phyloP scores from a whole-genome alignment of 1,140 invertebrate genomes.

The Coenobita brevimanus region DNA sequence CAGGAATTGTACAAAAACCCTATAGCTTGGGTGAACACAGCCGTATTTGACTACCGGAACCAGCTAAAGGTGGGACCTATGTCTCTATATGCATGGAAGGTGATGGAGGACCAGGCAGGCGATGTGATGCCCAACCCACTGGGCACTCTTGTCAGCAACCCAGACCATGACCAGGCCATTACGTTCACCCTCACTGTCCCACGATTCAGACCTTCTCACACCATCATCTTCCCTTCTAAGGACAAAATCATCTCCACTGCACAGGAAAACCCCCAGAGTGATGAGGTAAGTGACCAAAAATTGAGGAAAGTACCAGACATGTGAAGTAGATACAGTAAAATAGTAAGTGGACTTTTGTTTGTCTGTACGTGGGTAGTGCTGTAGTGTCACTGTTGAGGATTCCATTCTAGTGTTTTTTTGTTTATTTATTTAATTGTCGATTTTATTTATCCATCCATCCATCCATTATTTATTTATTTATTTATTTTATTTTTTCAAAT shows the following conservation, averaged over 20 bases:
- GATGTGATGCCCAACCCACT: conserved; percentile 90
- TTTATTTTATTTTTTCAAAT: no score
- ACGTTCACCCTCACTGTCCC: conserved; percentile 60
- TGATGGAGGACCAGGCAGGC: conserved; percentile 85
- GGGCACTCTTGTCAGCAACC: conserved; percentile 67
- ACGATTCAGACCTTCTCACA: conserved; percentile 22
- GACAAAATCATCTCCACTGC: conserved; percentile 56
- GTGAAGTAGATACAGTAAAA: no score
- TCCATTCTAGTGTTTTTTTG: no score
- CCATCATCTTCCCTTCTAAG: conserved; percentile 60
- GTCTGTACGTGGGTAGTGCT: no score
- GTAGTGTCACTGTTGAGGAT: no score
- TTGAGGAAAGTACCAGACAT: no score
- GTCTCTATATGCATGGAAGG: conserved; percentile 91
- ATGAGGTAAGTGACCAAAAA: conserved; percentile 32
- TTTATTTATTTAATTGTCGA: no score
- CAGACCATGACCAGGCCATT: conserved; percentile 62
- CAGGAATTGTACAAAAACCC: conserved; percentile 85
- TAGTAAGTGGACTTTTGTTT: no score
- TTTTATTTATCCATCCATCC: no score
- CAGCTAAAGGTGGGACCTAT: conserved; percentile 88
- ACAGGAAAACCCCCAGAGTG: conserved; percentile 43
- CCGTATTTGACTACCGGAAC: conserved; percentile 94
- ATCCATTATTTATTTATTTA: no score
- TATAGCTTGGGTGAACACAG: conserved; percentile 94